These are phyloP conservation scores for Colletes collaris DNA, from an alignment of 2,888 invertebrate species.

Conservation along the genomic window DNA sequence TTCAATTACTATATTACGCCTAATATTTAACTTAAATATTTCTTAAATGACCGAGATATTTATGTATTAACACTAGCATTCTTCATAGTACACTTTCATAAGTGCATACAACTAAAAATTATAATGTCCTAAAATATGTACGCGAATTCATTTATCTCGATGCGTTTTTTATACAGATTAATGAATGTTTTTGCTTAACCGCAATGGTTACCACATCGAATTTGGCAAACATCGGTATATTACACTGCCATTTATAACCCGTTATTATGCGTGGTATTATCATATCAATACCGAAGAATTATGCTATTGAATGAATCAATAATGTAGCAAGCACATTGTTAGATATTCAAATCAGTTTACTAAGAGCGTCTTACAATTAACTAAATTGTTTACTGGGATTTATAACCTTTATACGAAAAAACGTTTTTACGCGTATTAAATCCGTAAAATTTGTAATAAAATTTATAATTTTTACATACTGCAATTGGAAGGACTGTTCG, in stretches of 20 bases:
- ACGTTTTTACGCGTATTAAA: constrained; percentile 8
- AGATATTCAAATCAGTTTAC: constrained; percentile 20
- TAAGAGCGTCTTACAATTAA: constrained; percentile 5
- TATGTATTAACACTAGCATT: not conserved
- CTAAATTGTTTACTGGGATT: constrained; percentile 19
- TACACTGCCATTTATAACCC: constrained; percentile 22
- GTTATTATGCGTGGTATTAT: constrained; percentile 23
- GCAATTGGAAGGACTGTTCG: not conserved
- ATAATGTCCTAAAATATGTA: not conserved
- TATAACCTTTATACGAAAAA: constrained; percentile 22
- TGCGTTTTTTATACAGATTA: not conserved
- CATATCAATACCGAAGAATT: constrained; percentile 40
- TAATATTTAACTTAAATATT: not conserved
- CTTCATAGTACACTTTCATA: not conserved
- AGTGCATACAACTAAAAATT: not conserved
- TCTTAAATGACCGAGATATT: constrained; percentile 1
- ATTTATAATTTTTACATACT: constrained; percentile 9
- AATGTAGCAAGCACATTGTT: constrained; percentile 21
- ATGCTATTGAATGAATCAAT: constrained; percentile 27
- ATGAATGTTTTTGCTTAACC: constrained; percentile 31
- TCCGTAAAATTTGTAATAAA: constrained; percentile 14
- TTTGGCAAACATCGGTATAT: constrained; percentile 7
- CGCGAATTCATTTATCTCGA: constrained; percentile 1
- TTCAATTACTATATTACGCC: not conserved
- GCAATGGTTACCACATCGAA: not conserved